Evolutionary conservation across 1,140 invertebrate genomes (phyloP).

Genomic region (Drosophila repleta): DNA sequence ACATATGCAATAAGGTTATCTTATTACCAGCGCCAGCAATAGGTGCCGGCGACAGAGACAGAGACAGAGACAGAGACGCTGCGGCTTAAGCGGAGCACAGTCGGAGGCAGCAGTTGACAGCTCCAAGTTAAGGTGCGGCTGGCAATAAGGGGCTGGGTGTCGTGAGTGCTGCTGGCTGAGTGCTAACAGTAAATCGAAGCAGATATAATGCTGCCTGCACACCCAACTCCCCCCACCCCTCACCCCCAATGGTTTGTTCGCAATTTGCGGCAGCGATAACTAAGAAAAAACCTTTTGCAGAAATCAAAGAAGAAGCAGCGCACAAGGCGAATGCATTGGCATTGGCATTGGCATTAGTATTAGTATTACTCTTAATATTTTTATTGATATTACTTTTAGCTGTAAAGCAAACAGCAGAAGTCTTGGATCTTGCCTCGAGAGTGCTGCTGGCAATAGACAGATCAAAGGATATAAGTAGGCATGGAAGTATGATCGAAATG

Average conservation of each 20-base stretch:
- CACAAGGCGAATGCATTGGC: too few species aligned
- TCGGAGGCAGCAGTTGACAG: slow-evolving; percentile 40
- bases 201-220: slow-evolving; percentile 55
- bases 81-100: slow-evolving; percentile 2
- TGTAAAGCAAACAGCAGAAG: too few species aligned
- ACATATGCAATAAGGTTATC: slow-evolving; percentile 82
- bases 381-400: too few species aligned
- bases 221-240: background rate
- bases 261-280: slow-evolving; percentile 26
- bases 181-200: slow-evolving; percentile 61
- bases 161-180: background rate
- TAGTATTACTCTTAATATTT: too few species aligned
- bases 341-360: too few species aligned
- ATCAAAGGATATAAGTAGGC: too few species aligned
- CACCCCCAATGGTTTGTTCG: slow-evolving; percentile 9
- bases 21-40: slow-evolving; percentile 61
- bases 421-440: too few species aligned
- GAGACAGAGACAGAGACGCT: background rate
- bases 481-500: too few species aligned
- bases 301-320: too few species aligned
- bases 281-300: background rate
- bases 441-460: too few species aligned
- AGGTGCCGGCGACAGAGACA: slow-evolving; percentile 32
- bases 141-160: background rate
- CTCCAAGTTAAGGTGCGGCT: slow-evolving; percentile 10